Evolutionary conservation across 2,113 vertebrate genomes (phyloP), one percentile per base, ranked within the genome.

Genomic region (Madoqua kirkii): DNA sequence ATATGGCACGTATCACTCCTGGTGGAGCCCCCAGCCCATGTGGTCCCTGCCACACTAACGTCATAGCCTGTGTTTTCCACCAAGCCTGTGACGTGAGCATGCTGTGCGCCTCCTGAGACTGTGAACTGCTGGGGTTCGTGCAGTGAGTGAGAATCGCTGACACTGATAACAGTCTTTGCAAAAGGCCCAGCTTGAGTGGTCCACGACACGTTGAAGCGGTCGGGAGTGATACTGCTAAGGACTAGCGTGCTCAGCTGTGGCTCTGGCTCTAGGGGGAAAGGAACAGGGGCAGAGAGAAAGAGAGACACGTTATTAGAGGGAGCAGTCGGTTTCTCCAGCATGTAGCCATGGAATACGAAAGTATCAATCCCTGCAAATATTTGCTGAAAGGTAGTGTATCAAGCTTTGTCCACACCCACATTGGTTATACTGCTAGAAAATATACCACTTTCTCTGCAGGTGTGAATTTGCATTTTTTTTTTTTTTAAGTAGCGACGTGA

Each of bases 121-220:
- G 86, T 97, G 43, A 98, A 57, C 50, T 98, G 97, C 98, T 90
- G 98, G n/a, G 98, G 64, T 1, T 98, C 94, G 0, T 10, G 97
- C 10, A 97, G 89, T 23, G 64, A 97, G 79, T 89, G 79, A 64
- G 97, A 67, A 59, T 98, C 91, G 1, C 96, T 98, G 98, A 98
- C 9, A 67, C 36, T 90, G 97, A 98, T 97, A 59, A 98, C 84
- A 92, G 98, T 98, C 87, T 98, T 76, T 98, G 98, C 98, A 97
- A 99, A 98, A 96, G 97, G 95, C 97, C 98, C 98, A 9, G 91
- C 98, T 36, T 31, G 92, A 17, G 97, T 74, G 89, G 97, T 99
- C 99, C 98, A 98, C 2, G 98, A 99, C 96, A 99, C 59, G 95
- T 95, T 98, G 98, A 99, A 98, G 98, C 98, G 98, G 98, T 98